A percentile compares a stretch with the other conserved stretches of the same genome.
Conservation (phyloP, 2,888 invertebrate genomes). For the Eledone cirrhosa region DNA sequence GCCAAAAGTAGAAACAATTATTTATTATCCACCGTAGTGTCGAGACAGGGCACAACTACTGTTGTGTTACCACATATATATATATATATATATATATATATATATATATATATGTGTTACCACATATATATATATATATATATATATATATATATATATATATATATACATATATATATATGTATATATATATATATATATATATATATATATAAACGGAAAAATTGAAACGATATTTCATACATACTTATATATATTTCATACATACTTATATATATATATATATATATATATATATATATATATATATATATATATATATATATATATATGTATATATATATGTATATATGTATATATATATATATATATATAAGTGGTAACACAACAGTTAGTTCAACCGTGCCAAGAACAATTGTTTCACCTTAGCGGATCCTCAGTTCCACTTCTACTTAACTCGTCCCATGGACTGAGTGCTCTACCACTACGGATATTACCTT, state of each 20-base stretch:
- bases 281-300: not conserved
- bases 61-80: no score
- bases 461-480: no score
- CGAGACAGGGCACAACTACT: no score
- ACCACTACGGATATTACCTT: not conserved
- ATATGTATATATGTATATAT: not conserved
- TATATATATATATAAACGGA: not conserved
- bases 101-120: no score
- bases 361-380: slow-evolving; percentile 16
- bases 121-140: not conserved
- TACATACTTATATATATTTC: not conserved
- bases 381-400: no score
- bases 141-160: not conserved
- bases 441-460: no score
- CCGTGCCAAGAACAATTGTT: no score
- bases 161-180: not conserved
- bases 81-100: not conserved
- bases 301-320: not conserved
- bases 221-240: no score
- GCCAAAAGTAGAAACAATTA: no score
- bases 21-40: no score
- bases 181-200: not conserved
- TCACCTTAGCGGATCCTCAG: no score
- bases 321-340: not conserved
- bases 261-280: not conserved